These are phyloP conservation scores for Eupelmus urozonus DNA, from an alignment of 2,888 invertebrate species.

Conservation along the genomic window DNA sequence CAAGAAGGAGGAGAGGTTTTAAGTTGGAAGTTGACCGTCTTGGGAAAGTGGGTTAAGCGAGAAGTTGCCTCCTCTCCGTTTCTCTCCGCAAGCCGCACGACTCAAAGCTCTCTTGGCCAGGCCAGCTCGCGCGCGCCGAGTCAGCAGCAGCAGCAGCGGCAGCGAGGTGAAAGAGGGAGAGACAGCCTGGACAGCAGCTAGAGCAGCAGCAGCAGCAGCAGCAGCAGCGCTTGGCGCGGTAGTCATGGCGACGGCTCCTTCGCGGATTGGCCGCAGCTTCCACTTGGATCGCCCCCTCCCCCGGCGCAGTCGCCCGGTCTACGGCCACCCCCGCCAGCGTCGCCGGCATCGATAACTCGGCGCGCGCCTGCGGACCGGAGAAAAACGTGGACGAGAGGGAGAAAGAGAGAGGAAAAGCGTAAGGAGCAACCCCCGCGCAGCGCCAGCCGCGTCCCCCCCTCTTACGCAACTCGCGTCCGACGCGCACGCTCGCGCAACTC, in stretches of 20 bases:
- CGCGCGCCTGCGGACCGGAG: slow-evolving; percentile 59
- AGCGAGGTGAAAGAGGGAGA: slow-evolving; percentile 36
- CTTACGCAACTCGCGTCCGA: not conserved
- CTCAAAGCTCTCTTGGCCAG: not conserved
- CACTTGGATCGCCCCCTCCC: slow-evolving; percentile 72
- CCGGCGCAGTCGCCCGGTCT: slow-evolving; percentile 46
- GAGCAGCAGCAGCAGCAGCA: not conserved
- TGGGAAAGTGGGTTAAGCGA: slow-evolving; percentile 74
- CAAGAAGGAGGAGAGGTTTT: not conserved
- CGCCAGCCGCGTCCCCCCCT: not conserved
- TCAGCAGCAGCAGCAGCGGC: slow-evolving; percentile 15
- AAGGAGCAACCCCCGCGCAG: slow-evolving; percentile 3
- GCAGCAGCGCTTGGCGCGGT: slow-evolving; percentile 69
- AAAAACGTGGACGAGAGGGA: too few species aligned
- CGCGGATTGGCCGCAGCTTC: slow-evolving; percentile 76
- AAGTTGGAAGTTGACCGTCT: slow-evolving; percentile 56
- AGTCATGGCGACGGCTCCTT: slow-evolving; percentile 76
- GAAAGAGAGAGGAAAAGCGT: slow-evolving; percentile 38
- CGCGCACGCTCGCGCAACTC: too few species aligned
- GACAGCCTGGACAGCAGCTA: slow-evolving; percentile 15
- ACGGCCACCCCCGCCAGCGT: not conserved
- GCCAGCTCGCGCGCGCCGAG: not conserved
- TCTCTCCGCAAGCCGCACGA: not conserved
- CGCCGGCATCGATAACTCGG: slow-evolving; percentile 61
- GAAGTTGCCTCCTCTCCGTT: not conserved